Evolutionary conservation across 2,797 vertebrate genomes (phyloP).

Genomic region (Galago senegalensis): DNA sequence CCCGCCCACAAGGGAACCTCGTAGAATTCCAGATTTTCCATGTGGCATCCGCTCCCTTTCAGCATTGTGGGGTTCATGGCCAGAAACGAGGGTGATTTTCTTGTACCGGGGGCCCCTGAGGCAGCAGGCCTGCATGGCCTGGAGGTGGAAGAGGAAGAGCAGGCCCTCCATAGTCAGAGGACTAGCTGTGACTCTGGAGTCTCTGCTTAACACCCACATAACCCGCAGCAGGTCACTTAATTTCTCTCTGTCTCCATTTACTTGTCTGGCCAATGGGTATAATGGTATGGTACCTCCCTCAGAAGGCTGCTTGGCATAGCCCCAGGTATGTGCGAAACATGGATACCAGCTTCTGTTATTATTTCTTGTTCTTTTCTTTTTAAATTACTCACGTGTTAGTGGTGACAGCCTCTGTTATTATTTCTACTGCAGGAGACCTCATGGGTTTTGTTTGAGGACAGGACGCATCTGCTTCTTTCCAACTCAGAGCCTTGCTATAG

Average conservation of each 20-base stretch:
- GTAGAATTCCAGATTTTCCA: neutral
- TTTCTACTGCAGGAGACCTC: neutral
- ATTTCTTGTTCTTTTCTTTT: neutral
- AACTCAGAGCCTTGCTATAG: neutral
- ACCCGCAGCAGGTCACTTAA: neutral
- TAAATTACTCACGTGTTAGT: no score
- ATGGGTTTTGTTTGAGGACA: neutral
- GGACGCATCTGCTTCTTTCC: neutral
- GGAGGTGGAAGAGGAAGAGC: neutral
- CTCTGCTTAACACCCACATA: neutral
- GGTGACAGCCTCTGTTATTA: neutral
- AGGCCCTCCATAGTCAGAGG: neutral
- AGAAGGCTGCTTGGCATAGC: neutral
- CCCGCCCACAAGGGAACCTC: neutral
- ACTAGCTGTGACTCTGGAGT: neutral
- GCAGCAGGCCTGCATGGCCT: neutral
- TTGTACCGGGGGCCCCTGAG: neutral
- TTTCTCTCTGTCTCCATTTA: conserved; percentile 23
- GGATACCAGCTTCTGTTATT: neutral
- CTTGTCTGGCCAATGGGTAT: neutral
- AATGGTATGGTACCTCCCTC: neutral
- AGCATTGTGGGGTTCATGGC: neutral
- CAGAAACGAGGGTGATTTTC: neutral
- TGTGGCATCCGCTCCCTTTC: neutral
- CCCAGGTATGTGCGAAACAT: neutral